phyloP scores from a whole-genome alignment of 2,113 vertebrate species.

The Aegotheles bennettii region DNA sequence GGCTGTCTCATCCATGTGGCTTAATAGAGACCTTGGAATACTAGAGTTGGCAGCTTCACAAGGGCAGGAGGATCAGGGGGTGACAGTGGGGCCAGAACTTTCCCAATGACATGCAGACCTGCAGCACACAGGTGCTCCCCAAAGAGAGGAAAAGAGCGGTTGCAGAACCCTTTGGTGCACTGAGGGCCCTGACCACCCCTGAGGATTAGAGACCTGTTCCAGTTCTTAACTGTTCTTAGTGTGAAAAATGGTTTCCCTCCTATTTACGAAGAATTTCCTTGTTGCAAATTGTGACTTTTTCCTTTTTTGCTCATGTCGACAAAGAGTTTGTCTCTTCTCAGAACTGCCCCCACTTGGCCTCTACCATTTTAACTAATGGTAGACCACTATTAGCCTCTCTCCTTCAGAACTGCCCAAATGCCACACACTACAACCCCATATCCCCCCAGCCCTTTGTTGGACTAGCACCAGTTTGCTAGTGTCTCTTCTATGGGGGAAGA shows the following conservation, averaged over 20 bases:
- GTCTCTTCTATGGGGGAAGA: background rate
- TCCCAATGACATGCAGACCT: rapidly evolving
- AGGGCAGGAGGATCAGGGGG: background rate
- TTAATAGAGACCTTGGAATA: background rate
- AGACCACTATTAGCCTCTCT: background rate
- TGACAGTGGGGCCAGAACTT: background rate
- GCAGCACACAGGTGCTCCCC: background rate
- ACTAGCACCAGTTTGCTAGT: background rate
- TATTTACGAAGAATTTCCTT: background rate
- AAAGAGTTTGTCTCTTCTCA: background rate
- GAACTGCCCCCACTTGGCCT: too few relatives aligned
- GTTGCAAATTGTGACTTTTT: background rate
- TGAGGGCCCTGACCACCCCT: background rate
- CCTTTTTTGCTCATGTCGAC: background rate
- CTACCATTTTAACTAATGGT: background rate
- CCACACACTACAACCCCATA: background rate
- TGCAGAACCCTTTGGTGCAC: background rate
- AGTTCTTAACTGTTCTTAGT: background rate
- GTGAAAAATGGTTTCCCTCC: background rate
- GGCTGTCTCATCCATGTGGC: background rate
- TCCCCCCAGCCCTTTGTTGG: background rate
- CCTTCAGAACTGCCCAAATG: background rate
- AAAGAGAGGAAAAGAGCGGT: background rate
- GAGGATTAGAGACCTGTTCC: background rate
- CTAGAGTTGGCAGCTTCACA: background rate